Evolutionary conservation across 2,797 vertebrate genomes (phyloP), one percentile per base, ranked within the genome.

Genomic region (Schizopygopsis malacanthus): DNA sequence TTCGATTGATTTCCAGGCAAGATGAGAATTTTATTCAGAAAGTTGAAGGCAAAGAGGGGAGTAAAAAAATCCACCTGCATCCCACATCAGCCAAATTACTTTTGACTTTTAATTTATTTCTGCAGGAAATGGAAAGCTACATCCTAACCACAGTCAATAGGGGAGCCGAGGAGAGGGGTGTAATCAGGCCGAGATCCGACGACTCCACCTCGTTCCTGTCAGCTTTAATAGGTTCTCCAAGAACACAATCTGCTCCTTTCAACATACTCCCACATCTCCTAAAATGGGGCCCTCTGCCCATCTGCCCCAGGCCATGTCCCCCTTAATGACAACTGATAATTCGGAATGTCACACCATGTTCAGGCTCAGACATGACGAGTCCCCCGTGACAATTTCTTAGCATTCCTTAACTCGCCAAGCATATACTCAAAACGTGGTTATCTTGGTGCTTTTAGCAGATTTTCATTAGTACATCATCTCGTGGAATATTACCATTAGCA

Each of bases 41-140:
- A 95, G 93, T 94, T 93, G 91, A 90, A 93, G 89, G 91, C 89
- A 86, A 90, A 75, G 70, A 54, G 18, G 20, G 56, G 76, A 78
- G 70, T 86, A 89, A 92, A 92, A 94, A 95, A 95, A 95, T 92
- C 96, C 96, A 97, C 96, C 96, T 97, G 96, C 96, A 96, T 94
- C 94, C 94, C 96, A 96, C 95, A 92, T 99, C 98, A 99, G 95
- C 95, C 96, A 99, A 99, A 99, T 99, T 98, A 98, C 95, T 98
- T 98, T 97, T 99, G 98, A 99, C 98, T 99, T 99, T 98, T 99
- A 99, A 99, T 99, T 99, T 99, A 99, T 99, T 99, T 99, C 96
- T 93, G 95, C 92, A 97, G 97, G 97, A 99, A 98, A 98, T 98
- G 96, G 97, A 97, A 98, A 96, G 96, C 96, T 97, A 96, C 96